Conservation (phyloP, 2,113 vertebrate species). For the Holacanthus passer region DNA sequence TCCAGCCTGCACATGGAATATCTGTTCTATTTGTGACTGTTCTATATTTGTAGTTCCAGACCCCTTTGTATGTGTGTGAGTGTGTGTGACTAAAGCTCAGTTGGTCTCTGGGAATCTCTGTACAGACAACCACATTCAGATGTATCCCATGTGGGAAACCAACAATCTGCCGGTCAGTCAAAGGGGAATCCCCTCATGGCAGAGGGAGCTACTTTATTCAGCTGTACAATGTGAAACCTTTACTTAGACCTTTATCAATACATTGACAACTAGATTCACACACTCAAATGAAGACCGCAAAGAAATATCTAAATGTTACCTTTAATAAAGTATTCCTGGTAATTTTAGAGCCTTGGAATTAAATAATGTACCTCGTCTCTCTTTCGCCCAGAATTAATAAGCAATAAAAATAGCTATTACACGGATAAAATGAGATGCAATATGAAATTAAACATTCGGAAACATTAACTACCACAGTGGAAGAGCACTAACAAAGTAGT, state of each 20-base stretch:
- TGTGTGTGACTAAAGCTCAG: conserved; percentile 45
- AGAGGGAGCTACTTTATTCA: conserved; percentile 10
- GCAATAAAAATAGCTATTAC: not conserved
- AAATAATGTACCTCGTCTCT: not conserved
- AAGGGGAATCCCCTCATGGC: conserved; percentile 55
- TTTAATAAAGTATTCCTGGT: not conserved
- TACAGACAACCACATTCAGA: conserved; percentile 52
- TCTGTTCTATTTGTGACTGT: conserved; percentile 70
- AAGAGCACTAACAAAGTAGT: not conserved
- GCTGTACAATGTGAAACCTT: not conserved
- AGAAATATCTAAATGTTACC: not conserved
- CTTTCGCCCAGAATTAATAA: not conserved
- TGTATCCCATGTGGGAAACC: conserved; percentile 65
- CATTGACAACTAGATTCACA: not conserved
- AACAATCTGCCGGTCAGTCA: conserved; percentile 52
- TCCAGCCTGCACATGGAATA: conserved; percentile 66
- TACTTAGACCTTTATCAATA: not conserved
- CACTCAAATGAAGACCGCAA: not conserved
- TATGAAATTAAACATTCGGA: not conserved
- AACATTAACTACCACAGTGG: not conserved
- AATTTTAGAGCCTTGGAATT: not conserved
- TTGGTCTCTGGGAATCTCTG: conserved; percentile 74
- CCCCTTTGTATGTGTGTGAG: conserved; percentile 54
- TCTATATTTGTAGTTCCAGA: conserved; percentile 73
- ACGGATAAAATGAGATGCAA: not conserved